Conservation (phyloP, 1,140 invertebrate genomes). For the Brachionus koreanus region DNA sequence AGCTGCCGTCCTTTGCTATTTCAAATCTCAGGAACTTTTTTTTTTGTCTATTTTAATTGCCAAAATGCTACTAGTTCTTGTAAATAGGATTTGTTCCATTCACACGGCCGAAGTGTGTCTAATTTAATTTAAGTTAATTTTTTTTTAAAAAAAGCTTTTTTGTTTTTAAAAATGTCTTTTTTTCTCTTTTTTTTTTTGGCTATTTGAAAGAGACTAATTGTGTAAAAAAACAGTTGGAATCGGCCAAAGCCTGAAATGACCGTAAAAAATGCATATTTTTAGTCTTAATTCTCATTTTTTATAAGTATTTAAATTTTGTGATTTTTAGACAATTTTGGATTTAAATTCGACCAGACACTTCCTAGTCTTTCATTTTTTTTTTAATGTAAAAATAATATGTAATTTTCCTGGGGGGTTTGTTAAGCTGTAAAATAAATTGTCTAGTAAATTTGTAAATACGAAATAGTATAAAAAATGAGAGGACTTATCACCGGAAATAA, state of each 20-base stretch:
- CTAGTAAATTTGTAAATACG: constrained; percentile 12
- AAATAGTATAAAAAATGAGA: constrained; percentile 33
- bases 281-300: constrained; percentile 9
- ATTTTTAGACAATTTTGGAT: neutral
- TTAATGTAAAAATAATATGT: neutral
- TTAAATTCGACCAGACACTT: constrained; percentile 1
- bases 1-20: constrained; percentile 17
- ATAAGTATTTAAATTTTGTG: neutral
- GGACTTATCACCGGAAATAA: neutral
- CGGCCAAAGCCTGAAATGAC: neutral
- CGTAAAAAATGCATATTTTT: neutral
- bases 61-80: constrained; percentile 2
- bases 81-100: constrained; percentile 19
- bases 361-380: neutral
- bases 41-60: neutral
- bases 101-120: constrained; percentile 14
- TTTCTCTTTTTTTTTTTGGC: neutral
- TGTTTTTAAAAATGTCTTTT: neutral
- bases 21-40: constrained; percentile 29
- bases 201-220: neutral
- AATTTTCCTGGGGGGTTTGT: neutral
- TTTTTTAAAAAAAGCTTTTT: constrained; percentile 40
- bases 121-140: neutral
- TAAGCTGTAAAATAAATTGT: neutral
- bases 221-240: neutral